Conservation (phyloP, 2,797 vertebrate genomes). For the Borostomias antarcticus region DNA sequence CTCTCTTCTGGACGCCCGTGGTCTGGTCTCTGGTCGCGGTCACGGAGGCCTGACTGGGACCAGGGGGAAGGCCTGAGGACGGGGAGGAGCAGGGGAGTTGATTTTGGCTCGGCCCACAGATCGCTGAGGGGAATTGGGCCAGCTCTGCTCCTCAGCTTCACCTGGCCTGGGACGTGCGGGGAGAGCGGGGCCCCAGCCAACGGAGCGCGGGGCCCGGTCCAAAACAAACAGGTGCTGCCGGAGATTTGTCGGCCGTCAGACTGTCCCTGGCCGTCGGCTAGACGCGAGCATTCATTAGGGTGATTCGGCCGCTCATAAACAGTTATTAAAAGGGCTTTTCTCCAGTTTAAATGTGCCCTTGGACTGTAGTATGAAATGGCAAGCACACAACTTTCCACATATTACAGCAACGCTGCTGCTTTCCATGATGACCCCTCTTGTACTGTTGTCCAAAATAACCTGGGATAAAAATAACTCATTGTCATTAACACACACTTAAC, state of each 20-base stretch:
- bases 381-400: conserved; percentile 48
- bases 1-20: background rate
- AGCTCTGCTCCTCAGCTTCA: conserved; percentile 49
- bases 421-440: conserved; percentile 41
- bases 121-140: conserved; percentile 38
- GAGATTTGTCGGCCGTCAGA: conserved; percentile 31
- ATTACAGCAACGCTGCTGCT: conserved; percentile 42
- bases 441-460: conserved; percentile 46
- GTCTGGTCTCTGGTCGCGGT: conserved; percentile 19
- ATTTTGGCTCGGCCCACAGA: conserved; percentile 52
- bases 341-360: conserved; percentile 47
- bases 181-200: conserved; percentile 33
- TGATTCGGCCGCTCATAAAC: conserved; percentile 66
- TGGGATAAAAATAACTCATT: conserved; percentile 37
- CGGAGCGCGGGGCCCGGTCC: conserved; percentile 8
- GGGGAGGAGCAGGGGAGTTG: conserved; percentile 40
- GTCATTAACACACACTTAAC: conserved; percentile 8
- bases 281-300: conserved; percentile 66
- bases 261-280: conserved; percentile 41
- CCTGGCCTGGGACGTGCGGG: conserved; percentile 46
- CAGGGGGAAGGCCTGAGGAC: conserved; percentile 14
- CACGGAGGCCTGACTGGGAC: conserved; percentile 20
- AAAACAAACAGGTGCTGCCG: conserved; percentile 56
- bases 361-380: conserved; percentile 40
- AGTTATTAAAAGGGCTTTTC: conserved; percentile 65